Conservation (phyloP, 2,113 vertebrate species). For the Progne subis region DNA sequence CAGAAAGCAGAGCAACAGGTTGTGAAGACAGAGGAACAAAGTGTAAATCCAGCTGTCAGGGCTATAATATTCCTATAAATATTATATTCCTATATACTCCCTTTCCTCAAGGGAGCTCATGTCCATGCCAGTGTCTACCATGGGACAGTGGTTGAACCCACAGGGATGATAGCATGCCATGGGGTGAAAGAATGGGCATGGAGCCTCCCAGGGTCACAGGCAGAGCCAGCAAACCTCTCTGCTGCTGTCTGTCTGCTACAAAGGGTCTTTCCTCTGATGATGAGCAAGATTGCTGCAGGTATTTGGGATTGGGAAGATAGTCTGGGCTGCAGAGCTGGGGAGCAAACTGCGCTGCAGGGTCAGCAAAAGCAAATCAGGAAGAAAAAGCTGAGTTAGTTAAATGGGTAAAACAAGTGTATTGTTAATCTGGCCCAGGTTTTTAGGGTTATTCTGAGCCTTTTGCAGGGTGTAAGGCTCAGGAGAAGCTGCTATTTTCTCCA, state of each 20-base stretch:
- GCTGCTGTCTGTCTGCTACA: neutral
- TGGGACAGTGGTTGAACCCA: neutral
- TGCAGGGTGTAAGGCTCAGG: neutral
- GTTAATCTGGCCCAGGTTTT: neutral
- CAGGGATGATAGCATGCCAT: neutral
- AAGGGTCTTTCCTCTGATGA: neutral
- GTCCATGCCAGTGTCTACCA: accelerated
- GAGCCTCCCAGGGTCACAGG: neutral
- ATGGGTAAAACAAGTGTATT: neutral
- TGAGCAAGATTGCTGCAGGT: neutral
- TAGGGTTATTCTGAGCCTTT: neutral
- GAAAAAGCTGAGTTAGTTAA: neutral
- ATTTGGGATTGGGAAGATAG: neutral
- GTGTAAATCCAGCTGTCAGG: conserved; percentile 21
- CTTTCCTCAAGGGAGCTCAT: neutral
- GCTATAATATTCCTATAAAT: neutral
- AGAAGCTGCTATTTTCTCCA: neutral
- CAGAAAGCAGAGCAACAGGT: conserved; percentile 39
- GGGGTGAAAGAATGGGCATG: neutral
- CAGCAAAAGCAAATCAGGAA: neutral
- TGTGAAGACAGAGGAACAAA: neutral
- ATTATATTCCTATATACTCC: too few relatives aligned
- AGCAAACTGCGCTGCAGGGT: neutral
- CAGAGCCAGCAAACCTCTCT: neutral
- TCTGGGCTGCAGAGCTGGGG: neutral